Conservation (phyloP, 2,797 vertebrate genomes). For the Micromesistius poutassou region DNA sequence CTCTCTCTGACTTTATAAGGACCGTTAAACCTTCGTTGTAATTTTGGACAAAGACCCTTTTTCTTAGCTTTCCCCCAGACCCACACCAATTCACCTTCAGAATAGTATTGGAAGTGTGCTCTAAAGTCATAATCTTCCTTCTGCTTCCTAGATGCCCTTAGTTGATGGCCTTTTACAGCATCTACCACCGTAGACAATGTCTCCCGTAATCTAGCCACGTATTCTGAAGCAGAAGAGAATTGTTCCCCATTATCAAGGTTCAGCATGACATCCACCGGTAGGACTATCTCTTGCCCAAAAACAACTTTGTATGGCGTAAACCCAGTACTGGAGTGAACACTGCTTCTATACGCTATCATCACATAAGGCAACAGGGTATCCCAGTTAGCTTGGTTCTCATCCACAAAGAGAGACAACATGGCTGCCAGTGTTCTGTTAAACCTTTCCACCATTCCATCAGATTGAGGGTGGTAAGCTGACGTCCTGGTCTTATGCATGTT, state of each 20-base stretch:
- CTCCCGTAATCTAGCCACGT: constrained; percentile 7
- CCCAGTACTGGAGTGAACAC: constrained; percentile 11
- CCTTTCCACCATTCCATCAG: background rate
- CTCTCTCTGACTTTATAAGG: constrained; percentile 14
- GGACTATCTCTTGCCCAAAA: constrained; percentile 3
- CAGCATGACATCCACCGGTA: constrained; percentile 26
- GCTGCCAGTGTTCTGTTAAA: constrained; percentile 10
- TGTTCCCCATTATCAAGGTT: background rate
- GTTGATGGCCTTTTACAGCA: constrained; percentile 17
- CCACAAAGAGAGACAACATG: background rate
- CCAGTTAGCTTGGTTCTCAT: constrained; percentile 21
- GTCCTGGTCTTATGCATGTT: background rate
- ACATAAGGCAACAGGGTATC: constrained; percentile 17
- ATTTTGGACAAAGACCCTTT: background rate
- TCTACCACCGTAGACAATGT: constrained; percentile 6
- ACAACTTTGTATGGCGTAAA: constrained; percentile 21
- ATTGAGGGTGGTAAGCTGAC: background rate
- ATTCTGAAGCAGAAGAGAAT: background rate
- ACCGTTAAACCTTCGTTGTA: constrained; percentile 13
- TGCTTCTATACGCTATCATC: constrained; percentile 26
- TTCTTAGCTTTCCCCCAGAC: constrained; percentile 8
- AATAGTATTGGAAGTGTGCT: too few relatives aligned
- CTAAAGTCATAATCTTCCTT: too few relatives aligned
- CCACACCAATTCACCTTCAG: too few relatives aligned
- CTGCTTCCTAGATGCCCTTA: constrained; percentile 11